Evolutionary conservation across 2,888 invertebrate genomes (phyloP).

Genomic region (Oasisia sp.): DNA sequence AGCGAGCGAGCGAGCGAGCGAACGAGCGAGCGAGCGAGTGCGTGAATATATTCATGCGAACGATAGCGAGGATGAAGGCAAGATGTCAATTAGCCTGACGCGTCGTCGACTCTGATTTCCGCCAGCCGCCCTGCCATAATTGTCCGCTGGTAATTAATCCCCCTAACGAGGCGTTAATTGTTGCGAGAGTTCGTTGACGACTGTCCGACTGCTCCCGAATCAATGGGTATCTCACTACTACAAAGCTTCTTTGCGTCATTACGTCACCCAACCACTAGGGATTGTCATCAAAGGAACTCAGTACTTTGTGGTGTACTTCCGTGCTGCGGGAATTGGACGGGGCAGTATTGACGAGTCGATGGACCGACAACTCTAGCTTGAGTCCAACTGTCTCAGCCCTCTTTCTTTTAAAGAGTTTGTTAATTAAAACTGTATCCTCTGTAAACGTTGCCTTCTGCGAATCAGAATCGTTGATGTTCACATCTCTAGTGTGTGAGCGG

Average conservation of each 20-base stretch:
- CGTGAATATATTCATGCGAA: background rate
- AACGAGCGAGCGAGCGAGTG: too few relatives aligned
- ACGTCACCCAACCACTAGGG: background rate
- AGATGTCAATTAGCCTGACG: background rate
- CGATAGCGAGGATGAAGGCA: background rate
- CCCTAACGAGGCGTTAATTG: constrained; percentile 6
- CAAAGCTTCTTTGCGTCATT: background rate
- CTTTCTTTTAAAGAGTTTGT: background rate
- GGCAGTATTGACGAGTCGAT: background rate
- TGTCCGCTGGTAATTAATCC: background rate
- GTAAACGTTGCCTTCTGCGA: too few relatives aligned
- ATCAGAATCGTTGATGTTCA: too few relatives aligned
- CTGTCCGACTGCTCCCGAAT: background rate
- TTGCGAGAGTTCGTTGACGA: background rate
- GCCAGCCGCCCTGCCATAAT: background rate
- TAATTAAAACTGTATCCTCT: background rate
- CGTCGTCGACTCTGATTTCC: background rate
- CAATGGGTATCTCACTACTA: background rate
- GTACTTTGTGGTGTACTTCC: background rate
- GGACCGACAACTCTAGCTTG: background rate
- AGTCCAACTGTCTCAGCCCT: background rate
- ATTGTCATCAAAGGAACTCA: background rate
- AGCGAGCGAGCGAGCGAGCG: too few relatives aligned
- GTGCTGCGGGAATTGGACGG: background rate
- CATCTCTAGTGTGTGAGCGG: too few relatives aligned